Percentiles rank a stretch among this genome's conserved stretches.
Evolutionary conservation across 2,888 invertebrate species (phyloP).

Genomic region (Ormia ochracea): DNA sequence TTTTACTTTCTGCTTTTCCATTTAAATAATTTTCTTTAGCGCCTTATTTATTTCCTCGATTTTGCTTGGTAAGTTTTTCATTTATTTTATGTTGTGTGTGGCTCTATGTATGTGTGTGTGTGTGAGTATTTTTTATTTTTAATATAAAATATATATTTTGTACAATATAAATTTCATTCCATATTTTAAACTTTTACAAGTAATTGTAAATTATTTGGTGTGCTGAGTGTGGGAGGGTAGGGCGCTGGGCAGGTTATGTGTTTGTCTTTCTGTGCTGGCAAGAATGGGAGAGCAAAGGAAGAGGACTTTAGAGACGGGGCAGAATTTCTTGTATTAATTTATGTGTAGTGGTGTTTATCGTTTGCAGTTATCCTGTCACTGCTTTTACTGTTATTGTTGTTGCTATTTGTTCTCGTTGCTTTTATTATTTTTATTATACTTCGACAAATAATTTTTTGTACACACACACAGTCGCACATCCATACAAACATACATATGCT

Average conservation of each 20-base stretch:
- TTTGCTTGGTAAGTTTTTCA: conserved; percentile 2
- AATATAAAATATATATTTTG: conserved; percentile 24
- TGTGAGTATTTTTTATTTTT: conserved; percentile 21
- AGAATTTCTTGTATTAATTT: conserved; percentile 9
- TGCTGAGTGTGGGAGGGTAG: neutral
- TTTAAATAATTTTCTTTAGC: conserved; percentile 52
- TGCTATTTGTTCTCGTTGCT: conserved; percentile 1
- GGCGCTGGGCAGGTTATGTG: neutral
- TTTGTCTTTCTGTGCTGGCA: too few species aligned
- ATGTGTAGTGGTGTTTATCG: conserved; percentile 47
- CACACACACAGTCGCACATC: too few species aligned
- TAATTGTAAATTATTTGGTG: conserved; percentile 54
- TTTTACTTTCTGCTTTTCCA: conserved; percentile 33
- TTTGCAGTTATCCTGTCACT: conserved; percentile 39
- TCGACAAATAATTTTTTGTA: conserved; percentile 22
- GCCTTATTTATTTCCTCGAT: conserved; percentile 41
- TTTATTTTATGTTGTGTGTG: conserved; percentile 8
- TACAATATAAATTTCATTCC: conserved; percentile 49
- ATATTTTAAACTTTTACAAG: conserved; percentile 58
- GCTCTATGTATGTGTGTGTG: too few species aligned
- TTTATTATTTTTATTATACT: conserved; percentile 46
- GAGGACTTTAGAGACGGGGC: neutral
- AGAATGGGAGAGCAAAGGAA: neutral
- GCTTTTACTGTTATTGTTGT: neutral
- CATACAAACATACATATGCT: neutral